Conservation (phyloP, 1,140 invertebrate species). For the Dinoponera quadriceps region DNA sequence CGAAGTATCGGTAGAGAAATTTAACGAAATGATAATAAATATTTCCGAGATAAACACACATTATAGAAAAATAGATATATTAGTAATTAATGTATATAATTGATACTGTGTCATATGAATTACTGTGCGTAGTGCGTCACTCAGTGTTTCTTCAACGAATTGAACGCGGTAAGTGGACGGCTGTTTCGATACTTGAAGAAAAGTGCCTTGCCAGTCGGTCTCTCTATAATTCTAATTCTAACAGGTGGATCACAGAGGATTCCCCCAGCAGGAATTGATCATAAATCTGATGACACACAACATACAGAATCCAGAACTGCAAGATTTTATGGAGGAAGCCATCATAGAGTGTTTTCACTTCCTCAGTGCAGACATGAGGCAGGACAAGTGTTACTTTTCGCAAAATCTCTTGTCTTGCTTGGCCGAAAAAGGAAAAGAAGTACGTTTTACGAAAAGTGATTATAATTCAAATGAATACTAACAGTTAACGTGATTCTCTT, state of each 20-base stretch:
- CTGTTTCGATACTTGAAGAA: background rate
- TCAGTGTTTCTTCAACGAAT: constrained; percentile 83
- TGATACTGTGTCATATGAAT: background rate
- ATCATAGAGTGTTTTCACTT: constrained; percentile 81
- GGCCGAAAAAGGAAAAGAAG: constrained; percentile 81
- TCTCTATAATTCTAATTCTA: constrained; percentile 7
- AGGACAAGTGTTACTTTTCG: constrained; percentile 82
- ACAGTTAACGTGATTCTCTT: background rate
- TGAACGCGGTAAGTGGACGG: constrained; percentile 79
- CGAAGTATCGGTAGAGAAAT: background rate
- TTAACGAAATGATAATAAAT: background rate
- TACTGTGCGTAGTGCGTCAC: constrained; percentile 77
- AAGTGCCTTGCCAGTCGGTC: background rate
- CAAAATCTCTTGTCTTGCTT: constrained; percentile 81
- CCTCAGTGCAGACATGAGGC: constrained; percentile 73
- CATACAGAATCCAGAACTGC: constrained; percentile 79
- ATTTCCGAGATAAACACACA: background rate
- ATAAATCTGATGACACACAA: constrained; percentile 79
- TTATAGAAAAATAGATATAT: background rate
- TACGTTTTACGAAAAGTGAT: constrained; percentile 61
- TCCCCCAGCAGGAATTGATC: constrained; percentile 77
- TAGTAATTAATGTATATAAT: background rate
- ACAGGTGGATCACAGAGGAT: constrained; percentile 82
- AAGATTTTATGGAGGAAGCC: constrained; percentile 82
- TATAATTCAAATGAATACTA: too few species aligned